Conservation (phyloP, 2,797 vertebrate genomes). For the Mus minutoides region DNA sequence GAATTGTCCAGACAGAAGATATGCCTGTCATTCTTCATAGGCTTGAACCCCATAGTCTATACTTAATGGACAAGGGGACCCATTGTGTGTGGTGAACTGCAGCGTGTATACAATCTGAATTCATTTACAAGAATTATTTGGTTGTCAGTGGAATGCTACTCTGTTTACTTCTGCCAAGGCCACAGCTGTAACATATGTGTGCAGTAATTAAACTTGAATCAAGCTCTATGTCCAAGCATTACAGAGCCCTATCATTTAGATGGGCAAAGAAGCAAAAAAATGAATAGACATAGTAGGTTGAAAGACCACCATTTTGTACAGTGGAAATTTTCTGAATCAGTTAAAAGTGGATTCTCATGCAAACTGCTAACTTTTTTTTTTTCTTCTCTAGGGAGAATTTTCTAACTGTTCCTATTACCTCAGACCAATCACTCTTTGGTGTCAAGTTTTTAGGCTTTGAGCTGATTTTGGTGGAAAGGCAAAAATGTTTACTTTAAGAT, state of each 20-base stretch:
- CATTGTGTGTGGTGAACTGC: slow-evolving; percentile 49
- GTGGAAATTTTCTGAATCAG: not conserved
- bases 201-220: slow-evolving; percentile 73
- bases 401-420: not conserved
- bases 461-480: not conserved
- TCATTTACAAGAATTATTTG: slow-evolving; percentile 73
- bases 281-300: not conserved
- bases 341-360: not conserved
- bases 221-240: slow-evolving; percentile 40
- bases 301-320: not conserved
- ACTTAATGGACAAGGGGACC: slow-evolving; percentile 51
- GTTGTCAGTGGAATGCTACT: slow-evolving; percentile 65
- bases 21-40: not conserved
- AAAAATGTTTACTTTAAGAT: slow-evolving; percentile 10
- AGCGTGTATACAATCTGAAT: slow-evolving; percentile 50
- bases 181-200: slow-evolving; percentile 71
- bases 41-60: slow-evolving; percentile 7
- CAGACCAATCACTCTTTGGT: not conserved
- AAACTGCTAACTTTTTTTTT: not conserved
- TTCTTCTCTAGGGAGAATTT: not conserved
- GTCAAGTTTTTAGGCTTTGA: not conserved
- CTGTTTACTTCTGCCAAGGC: slow-evolving; percentile 63
- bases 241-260: slow-evolving; percentile 53
- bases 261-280: slow-evolving; percentile 54
- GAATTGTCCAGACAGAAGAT: slow-evolving; percentile 13